Percentiles rank a stretch among this genome's conserved stretches.
These are phyloP conservation scores for Protobothrops flavoviridis DNA, from an alignment of 2,113 vertebrate species.

Conservation along the genomic window DNA sequence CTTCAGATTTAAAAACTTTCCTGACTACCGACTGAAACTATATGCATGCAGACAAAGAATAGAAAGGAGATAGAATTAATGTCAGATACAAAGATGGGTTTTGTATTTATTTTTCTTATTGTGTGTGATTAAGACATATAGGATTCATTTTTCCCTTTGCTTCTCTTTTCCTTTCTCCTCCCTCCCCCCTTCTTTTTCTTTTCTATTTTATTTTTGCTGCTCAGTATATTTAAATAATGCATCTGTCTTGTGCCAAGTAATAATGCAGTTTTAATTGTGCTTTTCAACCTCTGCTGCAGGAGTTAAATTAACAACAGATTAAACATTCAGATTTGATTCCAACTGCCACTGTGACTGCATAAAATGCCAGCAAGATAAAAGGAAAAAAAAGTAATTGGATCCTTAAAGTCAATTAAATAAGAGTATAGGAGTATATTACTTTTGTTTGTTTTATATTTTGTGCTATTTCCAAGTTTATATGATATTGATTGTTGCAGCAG, in stretches of 20 bases:
- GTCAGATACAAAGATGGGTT: not conserved
- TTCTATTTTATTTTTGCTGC: not conserved
- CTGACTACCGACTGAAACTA: not conserved
- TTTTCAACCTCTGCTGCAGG: not conserved
- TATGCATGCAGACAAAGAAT: not conserved
- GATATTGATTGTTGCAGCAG: not conserved
- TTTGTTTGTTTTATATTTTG: not conserved
- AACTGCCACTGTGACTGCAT: accelerated
- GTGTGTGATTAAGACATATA: not conserved
- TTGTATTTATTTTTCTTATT: not conserved
- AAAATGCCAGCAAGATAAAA: slow-evolving; percentile 40
- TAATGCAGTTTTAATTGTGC: slow-evolving; percentile 35
- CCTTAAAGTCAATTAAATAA: slow-evolving; percentile 1
- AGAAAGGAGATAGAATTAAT: not conserved
- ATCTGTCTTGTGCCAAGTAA: slow-evolving; percentile 13
- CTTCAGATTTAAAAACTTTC: not conserved
- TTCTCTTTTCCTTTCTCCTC: not conserved
- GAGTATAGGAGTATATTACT: not conserved
- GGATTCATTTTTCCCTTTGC: not conserved
- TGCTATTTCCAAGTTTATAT: not conserved
- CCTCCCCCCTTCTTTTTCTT: not conserved
- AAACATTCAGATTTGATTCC: slow-evolving; percentile 29
- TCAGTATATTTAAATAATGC: not conserved
- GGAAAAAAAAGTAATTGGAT: slow-evolving; percentile 5
- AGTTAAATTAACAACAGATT: slow-evolving; percentile 8